These are phyloP conservation scores for Colius striatus DNA, from an alignment of 2,113 vertebrate genomes.

Conservation along the genomic window DNA sequence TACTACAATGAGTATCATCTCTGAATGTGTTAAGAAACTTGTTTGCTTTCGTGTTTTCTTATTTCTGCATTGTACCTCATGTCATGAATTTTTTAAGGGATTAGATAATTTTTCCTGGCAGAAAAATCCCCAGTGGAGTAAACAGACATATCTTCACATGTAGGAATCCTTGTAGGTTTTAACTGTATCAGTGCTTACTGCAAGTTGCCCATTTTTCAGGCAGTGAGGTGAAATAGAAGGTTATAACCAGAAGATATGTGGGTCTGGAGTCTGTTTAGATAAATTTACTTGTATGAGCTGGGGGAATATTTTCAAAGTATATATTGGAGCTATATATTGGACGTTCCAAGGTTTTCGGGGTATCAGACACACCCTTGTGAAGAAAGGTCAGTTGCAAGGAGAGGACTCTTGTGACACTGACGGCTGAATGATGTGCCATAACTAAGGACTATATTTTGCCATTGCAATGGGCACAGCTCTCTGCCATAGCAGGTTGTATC, in stretches of 20 bases:
- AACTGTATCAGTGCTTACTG: background rate
- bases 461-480: background rate
- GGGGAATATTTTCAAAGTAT: background rate
- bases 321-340: background rate
- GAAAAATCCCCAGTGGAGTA: background rate
- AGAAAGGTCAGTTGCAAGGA: background rate
- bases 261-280: background rate
- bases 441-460: background rate
- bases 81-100: background rate
- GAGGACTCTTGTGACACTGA: background rate
- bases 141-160: background rate
- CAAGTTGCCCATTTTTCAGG: background rate
- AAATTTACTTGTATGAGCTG: background rate
- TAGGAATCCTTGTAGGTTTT: background rate
- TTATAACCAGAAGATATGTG: background rate
- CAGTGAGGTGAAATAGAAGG: background rate
- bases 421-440: background rate
- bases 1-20: background rate
- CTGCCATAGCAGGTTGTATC: accelerated
- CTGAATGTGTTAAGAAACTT: background rate
- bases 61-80: background rate
- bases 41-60: background rate
- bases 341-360: background rate
- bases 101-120: background rate
- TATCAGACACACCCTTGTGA: background rate